Evolutionary conservation across 1,140 invertebrate species (phyloP).

Genomic region (Drosophila kepulauana): DNA sequence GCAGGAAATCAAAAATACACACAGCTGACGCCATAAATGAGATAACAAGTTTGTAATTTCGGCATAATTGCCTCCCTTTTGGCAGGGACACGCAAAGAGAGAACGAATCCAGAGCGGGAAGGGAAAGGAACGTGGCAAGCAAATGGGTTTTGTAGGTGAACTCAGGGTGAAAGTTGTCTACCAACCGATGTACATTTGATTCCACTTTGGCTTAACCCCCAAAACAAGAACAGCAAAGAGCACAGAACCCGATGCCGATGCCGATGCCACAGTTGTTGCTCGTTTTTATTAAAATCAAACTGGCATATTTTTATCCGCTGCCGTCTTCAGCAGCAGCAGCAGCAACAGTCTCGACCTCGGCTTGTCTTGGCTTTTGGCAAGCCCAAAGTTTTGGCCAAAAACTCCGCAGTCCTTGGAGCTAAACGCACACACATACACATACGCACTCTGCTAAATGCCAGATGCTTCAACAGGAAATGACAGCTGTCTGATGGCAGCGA

Average conservation of each 20-base stretch:
- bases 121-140: neutral
- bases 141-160: constrained; percentile 26
- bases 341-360: neutral
- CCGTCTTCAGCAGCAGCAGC: constrained; percentile 4
- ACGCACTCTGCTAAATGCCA: constrained; percentile 26
- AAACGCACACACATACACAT: neutral
- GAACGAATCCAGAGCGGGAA: too few species aligned
- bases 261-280: constrained; percentile 40
- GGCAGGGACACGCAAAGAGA: neutral
- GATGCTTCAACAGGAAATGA: constrained; percentile 37
- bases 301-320: constrained; percentile 59
- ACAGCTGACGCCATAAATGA: constrained; percentile 78
- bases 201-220: constrained; percentile 19
- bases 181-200: constrained; percentile 29
- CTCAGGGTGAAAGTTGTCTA: constrained; percentile 1
- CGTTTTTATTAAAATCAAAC: constrained; percentile 75
- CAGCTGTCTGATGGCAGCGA: constrained; percentile 23
- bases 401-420: neutral
- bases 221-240: neutral
- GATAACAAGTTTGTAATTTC: constrained; percentile 82
- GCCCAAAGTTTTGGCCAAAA: constrained; percentile 12
- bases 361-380: neutral
- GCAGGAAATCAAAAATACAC: constrained; percentile 76
- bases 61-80: constrained; percentile 62
- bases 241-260: neutral